Conservation (phyloP, 2,888 invertebrate genomes). For the Norana najaformis region DNA sequence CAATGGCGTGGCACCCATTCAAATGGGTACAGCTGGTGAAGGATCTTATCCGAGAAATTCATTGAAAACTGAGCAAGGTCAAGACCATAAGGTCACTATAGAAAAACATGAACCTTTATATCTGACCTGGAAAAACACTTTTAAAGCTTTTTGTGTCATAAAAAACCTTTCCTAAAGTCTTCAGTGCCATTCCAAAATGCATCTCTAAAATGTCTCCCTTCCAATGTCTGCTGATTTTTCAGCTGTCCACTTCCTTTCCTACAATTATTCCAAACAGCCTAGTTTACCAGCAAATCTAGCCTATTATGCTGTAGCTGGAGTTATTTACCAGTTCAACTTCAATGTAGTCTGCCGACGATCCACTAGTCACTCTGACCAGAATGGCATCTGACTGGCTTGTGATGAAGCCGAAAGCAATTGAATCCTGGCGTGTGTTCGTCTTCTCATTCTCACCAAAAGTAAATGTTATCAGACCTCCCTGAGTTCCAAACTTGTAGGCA, state of each 20-base stretch:
- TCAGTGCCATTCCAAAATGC: too few relatives aligned
- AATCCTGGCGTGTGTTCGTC: slow-evolving; percentile 85
- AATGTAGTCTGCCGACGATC: slow-evolving; percentile 89
- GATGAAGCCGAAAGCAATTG: slow-evolving; percentile 86
- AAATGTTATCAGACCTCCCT: slow-evolving; percentile 83
- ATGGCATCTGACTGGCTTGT: slow-evolving; percentile 81
- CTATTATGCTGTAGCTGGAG: background rate
- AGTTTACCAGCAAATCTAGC: background rate
- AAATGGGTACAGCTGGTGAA: too few relatives aligned
- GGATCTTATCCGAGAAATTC: too few relatives aligned
- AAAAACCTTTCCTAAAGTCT: too few relatives aligned
- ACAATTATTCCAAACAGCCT: background rate
- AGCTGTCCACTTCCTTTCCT: background rate
- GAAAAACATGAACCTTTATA: too few relatives aligned
- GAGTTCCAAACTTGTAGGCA: slow-evolving; percentile 87
- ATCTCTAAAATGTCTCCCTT: too few relatives aligned
- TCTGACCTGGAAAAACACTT: too few relatives aligned
- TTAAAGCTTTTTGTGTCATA: too few relatives aligned
- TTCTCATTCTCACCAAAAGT: slow-evolving; percentile 80
- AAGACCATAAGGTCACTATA: too few relatives aligned
- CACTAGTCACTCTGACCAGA: slow-evolving; percentile 83
- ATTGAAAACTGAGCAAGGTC: too few relatives aligned
- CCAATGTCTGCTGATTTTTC: background rate
- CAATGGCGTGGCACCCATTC: too few relatives aligned
- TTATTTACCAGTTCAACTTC: slow-evolving; percentile 83